Evolutionary conservation across 2,113 vertebrate species (phyloP), one percentile per base, ranked within the genome.

Genomic region (Ginglymostoma cirratum): DNA sequence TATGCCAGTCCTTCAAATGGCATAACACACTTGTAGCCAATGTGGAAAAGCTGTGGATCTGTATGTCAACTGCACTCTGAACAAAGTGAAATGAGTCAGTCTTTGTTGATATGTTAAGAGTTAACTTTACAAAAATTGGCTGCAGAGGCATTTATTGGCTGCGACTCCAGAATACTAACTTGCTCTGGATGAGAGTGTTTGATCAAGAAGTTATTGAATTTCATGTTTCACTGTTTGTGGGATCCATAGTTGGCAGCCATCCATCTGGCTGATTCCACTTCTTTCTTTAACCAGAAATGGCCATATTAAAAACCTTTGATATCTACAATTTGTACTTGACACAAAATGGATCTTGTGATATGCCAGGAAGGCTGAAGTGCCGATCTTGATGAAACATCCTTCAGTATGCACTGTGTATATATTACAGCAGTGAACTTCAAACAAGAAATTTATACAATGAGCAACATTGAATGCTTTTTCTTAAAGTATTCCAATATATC

Each of bases 401-500:
- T 76, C 67, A 95, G 42, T 19, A 76, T 6, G 38, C 52, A 5
- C 67, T 52, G 12, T 17, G 3, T 52, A 95, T 94, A 69, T 69
- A n/a, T 23, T 67, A 48, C 67, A 72, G 42, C 93, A 72, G 52
- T 48, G 42, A 95, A 48, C 65, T 27, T 95, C 93, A 95, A 48
- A 92, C 66, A 72, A 52, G 42, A 69, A 42, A 27, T 95, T 30
- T 42, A 52, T 24, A 76, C 67, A 93, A 66, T 67, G 42, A 95
- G 42, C 27, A 95, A 66, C n/a, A 69, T 48, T 48, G 94, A 52
- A 69, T 45, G 55, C 94, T 69, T 94, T 66, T 69, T 45, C 66
- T 95, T 95, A 30, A 72, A 95, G 45, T 24, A 72, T 95, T n/a
- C 66, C 8, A 95, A 95, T 23, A 42, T 30, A 72, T 95, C 69